These are phyloP conservation scores for Caenorhabditis latens DNA, from an alignment of 1,140 invertebrate genomes.

Conservation along the genomic window DNA sequence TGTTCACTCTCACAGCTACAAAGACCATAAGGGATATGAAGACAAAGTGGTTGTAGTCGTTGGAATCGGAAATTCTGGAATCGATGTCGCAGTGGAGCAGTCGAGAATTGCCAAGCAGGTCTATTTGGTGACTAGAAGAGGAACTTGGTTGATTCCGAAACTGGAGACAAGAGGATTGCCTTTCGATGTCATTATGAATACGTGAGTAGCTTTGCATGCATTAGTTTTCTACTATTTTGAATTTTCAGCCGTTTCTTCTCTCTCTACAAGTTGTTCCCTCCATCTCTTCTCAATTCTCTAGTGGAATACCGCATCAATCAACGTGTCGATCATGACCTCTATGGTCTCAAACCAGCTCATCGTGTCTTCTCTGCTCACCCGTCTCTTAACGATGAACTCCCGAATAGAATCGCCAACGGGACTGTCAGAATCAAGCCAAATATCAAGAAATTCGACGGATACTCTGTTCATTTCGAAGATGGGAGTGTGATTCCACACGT, in stretches of 20 bases:
- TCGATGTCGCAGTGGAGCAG: constrained; percentile 80
- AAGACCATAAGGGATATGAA: constrained; percentile 75
- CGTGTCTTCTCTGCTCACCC: constrained; percentile 78
- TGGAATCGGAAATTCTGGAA: constrained; percentile 81
- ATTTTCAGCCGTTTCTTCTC: constrained; percentile 35
- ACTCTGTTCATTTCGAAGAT: constrained; percentile 78
- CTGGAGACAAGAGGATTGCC: constrained; percentile 76
- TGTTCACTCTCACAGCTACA: constrained; percentile 79
- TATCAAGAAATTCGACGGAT: constrained; percentile 75
- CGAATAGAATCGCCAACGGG: constrained; percentile 79
- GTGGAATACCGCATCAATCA: constrained; percentile 13
- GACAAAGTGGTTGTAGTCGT: constrained; percentile 79
- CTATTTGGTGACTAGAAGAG: constrained; percentile 77
- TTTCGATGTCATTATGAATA: constrained; percentile 70
- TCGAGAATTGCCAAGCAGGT: constrained; percentile 78
- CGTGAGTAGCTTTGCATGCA: not conserved
- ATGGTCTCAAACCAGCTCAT: constrained; percentile 79
- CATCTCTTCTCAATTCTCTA: not conserved
- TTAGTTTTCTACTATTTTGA: not conserved
- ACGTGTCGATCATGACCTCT: constrained; percentile 79
- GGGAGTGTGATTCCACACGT: constrained; percentile 70
- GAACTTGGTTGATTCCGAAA: constrained; percentile 78
- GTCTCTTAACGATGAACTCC: constrained; percentile 81
- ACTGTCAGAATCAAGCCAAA: constrained; percentile 78
- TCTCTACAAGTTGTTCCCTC: constrained; percentile 16